phyloP scores from a whole-genome alignment of 2,113 vertebrate species.

The Reinhardtius hippoglossoides region DNA sequence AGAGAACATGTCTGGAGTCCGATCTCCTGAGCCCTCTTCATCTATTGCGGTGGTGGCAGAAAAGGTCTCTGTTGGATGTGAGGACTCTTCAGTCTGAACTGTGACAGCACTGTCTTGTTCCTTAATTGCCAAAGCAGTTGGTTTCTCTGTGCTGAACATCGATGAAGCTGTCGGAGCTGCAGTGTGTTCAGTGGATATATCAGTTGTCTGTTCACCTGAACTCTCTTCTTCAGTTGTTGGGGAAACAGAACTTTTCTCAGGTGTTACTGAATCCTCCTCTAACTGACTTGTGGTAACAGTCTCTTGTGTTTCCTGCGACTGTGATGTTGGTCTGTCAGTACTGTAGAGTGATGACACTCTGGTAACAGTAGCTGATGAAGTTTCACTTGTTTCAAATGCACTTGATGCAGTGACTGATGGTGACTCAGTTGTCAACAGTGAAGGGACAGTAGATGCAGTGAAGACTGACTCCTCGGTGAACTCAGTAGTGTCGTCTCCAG shows the following conservation, averaged over 20 bases:
- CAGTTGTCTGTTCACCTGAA: slow-evolving; percentile 10
- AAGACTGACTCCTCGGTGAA: not conserved
- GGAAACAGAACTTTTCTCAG: not conserved
- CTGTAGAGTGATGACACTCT: not conserved
- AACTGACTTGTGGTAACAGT: not conserved
- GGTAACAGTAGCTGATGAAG: not conserved
- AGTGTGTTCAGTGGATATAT: not conserved
- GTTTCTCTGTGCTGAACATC: slow-evolving; percentile 18
- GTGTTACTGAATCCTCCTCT: not conserved
- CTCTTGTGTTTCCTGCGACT: not conserved
- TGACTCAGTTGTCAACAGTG: slow-evolving; percentile 12
- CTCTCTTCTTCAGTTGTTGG: not conserved
- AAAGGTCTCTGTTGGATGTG: no score
- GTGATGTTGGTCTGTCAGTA: slow-evolving; percentile 24
- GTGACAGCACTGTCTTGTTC: no score
- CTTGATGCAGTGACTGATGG: not conserved
- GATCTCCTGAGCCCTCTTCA: no score
- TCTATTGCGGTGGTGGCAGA: no score
- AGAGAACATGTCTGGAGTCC: no score
- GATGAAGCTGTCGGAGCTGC: not conserved
- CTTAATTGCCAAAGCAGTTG: not conserved
- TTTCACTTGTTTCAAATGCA: not conserved
- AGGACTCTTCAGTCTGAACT: no score
- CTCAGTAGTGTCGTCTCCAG: not conserved
- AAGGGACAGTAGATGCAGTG: not conserved